Evolutionary conservation across 2,888 invertebrate genomes (phyloP).

Genomic region (Sisyra terminalis): DNA sequence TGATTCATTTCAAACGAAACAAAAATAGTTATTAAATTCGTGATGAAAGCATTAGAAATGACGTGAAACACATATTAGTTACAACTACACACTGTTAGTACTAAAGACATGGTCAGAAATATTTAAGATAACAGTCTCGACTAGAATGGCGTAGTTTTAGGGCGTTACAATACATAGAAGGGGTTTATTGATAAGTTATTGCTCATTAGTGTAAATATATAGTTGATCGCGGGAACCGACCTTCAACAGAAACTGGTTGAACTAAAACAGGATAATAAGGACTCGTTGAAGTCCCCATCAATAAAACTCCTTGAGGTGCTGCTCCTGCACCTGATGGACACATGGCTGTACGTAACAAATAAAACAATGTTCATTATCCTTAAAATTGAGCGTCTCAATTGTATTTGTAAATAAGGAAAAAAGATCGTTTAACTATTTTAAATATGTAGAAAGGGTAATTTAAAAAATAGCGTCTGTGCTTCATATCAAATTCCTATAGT

Average conservation of each 20-base stretch:
- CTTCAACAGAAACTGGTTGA: slow-evolving; percentile 5
- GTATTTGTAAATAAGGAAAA: too few relatives aligned
- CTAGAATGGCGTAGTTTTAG: background rate
- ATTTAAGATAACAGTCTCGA: background rate
- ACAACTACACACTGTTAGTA: too few relatives aligned
- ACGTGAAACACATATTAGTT: too few relatives aligned
- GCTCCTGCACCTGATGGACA: slow-evolving; percentile 12
- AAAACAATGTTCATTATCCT: background rate
- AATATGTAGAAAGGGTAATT: too few relatives aligned
- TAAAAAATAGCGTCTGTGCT: too few relatives aligned
- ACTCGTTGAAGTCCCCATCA: background rate
- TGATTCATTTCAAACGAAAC: too few relatives aligned
- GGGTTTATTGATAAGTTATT: background rate
- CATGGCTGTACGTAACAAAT: slow-evolving; percentile 3
- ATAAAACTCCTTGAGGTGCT: slow-evolving; percentile 32
- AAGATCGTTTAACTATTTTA: too few relatives aligned
- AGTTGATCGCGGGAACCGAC: slow-evolving; percentile 2
- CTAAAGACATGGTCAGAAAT: background rate
- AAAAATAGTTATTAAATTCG: too few relatives aligned
- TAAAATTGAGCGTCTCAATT: too few relatives aligned
- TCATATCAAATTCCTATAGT: too few relatives aligned
- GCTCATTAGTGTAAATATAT: background rate
- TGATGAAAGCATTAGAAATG: too few relatives aligned
- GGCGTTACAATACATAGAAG: background rate
- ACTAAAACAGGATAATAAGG: slow-evolving; percentile 7